A percentile compares a stretch with the other conserved stretches of the same genome.
phyloP scores from a whole-genome alignment of 2,797 vertebrate genomes.

The Coregonus suidteri region DNA sequence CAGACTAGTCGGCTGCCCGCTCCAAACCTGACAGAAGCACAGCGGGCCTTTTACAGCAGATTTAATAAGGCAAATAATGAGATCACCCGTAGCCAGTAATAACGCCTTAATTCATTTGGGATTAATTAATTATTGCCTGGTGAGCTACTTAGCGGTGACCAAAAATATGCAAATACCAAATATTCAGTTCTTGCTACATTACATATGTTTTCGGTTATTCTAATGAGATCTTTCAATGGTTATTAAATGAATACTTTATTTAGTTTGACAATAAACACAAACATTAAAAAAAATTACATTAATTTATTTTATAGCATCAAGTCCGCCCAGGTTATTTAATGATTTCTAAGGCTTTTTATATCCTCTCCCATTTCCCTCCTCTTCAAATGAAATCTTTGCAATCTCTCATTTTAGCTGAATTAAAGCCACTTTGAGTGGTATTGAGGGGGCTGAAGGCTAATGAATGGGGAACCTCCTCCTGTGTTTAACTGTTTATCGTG shows the following conservation, averaged over 20 bases:
- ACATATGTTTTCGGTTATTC: not conserved
- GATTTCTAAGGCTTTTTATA: not conserved
- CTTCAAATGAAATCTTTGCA: not conserved
- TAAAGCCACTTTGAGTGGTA: not conserved
- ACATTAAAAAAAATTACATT: not conserved
- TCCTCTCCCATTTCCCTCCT: slow-evolving; percentile 9
- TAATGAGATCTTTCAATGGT: not conserved
- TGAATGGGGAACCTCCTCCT: not conserved
- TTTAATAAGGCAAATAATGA: slow-evolving; percentile 58
- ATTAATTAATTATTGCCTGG: slow-evolving; percentile 23
- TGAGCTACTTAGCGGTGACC: slow-evolving; percentile 13
- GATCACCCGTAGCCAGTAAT: slow-evolving; percentile 35
- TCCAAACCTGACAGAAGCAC: slow-evolving; percentile 49
- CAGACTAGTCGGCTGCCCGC: slow-evolving; percentile 52
- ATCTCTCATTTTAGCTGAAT: not conserved
- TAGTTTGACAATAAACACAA: not conserved
- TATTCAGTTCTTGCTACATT: too few species aligned
- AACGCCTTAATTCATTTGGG: slow-evolving; percentile 34
- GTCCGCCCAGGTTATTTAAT: not conserved
- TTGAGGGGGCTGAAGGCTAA: not conserved
- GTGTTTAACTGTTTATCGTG: too few species aligned
- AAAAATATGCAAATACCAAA: not conserved
- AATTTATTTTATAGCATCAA: not conserved
- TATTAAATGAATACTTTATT: not conserved
- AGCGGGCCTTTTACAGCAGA: slow-evolving; percentile 42